These are phyloP conservation scores for Physella acuta DNA, from an alignment of 1,140 invertebrate genomes.

Conservation along the genomic window DNA sequence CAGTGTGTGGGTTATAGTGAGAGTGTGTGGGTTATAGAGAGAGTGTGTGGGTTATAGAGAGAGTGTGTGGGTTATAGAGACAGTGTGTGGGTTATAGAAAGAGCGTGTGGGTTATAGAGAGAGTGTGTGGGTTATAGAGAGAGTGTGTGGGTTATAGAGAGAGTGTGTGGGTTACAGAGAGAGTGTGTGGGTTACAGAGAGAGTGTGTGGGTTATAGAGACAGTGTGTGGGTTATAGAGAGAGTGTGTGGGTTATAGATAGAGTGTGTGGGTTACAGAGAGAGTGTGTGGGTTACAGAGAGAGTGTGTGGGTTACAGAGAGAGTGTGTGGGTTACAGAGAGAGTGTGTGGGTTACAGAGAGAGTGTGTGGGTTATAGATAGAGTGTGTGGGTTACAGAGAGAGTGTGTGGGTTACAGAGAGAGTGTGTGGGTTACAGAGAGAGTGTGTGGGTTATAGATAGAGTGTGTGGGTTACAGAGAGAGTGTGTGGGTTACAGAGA, in stretches of 20 bases:
- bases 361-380: background rate
- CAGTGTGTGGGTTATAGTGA: background rate
- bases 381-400: slow-evolving; percentile 4
- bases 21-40: background rate
- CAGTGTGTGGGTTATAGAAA: background rate
- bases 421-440: background rate
- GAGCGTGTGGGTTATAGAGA: background rate
- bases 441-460: background rate
- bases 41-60: background rate
- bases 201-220: background rate
- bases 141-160: background rate
- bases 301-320: slow-evolving; percentile 9
- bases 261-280: slow-evolving; percentile 1
- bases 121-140: slow-evolving; percentile 6
- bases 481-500: background rate
- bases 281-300: background rate
- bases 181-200: slow-evolving; percentile 6
- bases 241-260: slow-evolving; percentile 7
- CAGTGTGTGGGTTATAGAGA: background rate
- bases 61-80: background rate
- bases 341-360: background rate
- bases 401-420: background rate
- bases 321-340: slow-evolving; percentile 2
- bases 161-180: slow-evolving; percentile 3
- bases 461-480: background rate